Evolutionary conservation across 2,113 vertebrate species (phyloP), one percentile per base, ranked within the genome.

Genomic region (Varanus komodoensis): DNA sequence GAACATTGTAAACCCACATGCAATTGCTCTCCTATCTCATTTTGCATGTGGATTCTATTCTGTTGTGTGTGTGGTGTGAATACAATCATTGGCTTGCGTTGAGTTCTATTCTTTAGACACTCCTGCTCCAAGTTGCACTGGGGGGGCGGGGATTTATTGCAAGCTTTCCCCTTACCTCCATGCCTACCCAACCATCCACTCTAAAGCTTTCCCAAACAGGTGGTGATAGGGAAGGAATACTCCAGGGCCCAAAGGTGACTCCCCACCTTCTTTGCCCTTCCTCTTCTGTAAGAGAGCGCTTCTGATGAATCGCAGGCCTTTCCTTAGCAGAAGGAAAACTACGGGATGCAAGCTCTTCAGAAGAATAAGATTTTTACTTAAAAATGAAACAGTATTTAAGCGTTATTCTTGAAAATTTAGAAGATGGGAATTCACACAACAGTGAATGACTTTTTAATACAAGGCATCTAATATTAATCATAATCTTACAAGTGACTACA

Each of bases 371-470:
- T 77, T 94, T 94, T 77, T 57, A 93, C 91, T 90, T 88, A 82
- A 91, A 89, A 93, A 84, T 54, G 82, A 95, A 87, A 82, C 82
- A 34, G 81, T 89, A 92, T 93, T 91, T 92, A 84, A 96, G 93
- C 81, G 87, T 7, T 0, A 64, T 86, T 89, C 90, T 94, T 94
- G 90, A 94, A 86, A 90, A 94, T 90, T 93, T 89, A 95, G 90
- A 91, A 81, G 83, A 9, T 92, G 91, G 93, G 93, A 92, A 92
- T 15, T 84, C 93, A 95, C 14, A 84, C 92, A 92, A 89, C 92
- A 90, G 86, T 80, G 87, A 92, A 94, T 71, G 90, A 82, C 86
- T 81, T 91, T 91, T 93, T 91, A 89, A 92, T 83, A 95, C 23
- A 80, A 80, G 27, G 2, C 6, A 57, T 11, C 6, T n/a, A 4